Percentiles rank a stretch among this genome's conserved stretches.
These are phyloP conservation scores for Andricus curvator DNA, from an alignment of 2,888 invertebrate species.

Conservation along the genomic window DNA sequence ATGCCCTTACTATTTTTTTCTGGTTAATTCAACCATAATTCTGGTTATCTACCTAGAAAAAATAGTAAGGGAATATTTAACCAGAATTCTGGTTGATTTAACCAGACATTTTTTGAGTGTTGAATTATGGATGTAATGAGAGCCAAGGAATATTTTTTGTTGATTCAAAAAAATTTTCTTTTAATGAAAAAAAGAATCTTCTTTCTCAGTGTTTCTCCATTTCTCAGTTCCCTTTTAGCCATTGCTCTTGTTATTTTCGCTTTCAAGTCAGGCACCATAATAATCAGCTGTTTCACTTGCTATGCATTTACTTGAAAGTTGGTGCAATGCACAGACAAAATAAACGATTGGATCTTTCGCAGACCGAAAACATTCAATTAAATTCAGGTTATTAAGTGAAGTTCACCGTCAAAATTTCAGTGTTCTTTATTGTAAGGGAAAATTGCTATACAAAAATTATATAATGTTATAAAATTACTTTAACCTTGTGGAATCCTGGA, in stretches of 20 bases:
- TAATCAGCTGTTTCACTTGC: neutral
- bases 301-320: neutral
- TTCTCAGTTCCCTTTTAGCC: neutral
- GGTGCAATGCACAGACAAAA: neutral
- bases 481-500: no score
- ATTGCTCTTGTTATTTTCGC: slow-evolving; percentile 11
- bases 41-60: no score
- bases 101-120: no score
- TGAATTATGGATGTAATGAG: no score
- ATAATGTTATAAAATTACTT: neutral
- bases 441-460: neutral
- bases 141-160: no score
- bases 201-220: neutral
- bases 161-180: no score
- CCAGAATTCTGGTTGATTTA: no score
- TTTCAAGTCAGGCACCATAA: neutral
- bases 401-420: neutral
- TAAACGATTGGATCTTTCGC: neutral
- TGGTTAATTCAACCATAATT: no score
- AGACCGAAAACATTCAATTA: neutral
- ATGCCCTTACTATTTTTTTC: no score
- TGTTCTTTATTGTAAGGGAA: neutral
- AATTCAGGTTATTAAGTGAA: neutral
- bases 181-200: no score
- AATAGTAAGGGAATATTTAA: no score